Evolutionary conservation across 2,888 invertebrate species (phyloP).

Genomic region (Sphinx pinastri): DNA sequence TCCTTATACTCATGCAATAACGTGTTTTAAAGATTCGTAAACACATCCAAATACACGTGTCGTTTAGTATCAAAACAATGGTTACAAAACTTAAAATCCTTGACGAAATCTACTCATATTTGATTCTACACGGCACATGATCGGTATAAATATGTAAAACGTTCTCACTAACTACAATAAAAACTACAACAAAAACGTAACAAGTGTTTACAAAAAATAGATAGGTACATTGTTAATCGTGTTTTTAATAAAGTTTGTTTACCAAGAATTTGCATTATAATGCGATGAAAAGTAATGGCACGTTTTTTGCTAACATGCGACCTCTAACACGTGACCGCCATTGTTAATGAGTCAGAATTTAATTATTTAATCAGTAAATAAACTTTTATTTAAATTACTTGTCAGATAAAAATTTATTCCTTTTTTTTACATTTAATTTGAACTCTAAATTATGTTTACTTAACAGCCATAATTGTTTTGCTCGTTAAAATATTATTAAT

Average conservation of each 20-base stretch:
- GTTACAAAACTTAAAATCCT: background rate
- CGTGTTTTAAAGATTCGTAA: background rate
- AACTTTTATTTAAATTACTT: too few species aligned
- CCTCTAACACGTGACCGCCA: too few species aligned
- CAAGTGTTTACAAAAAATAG: background rate
- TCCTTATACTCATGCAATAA: conserved; percentile 1
- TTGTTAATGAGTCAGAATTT: too few species aligned
- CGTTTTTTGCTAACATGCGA: background rate
- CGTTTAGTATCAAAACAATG: conserved; percentile 2
- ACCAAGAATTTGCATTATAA: conserved; percentile 1
- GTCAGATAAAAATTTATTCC: too few species aligned
- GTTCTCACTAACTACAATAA: background rate
- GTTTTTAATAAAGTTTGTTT: background rate
- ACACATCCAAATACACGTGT: background rate
- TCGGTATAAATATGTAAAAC: background rate
- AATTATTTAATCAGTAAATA: too few species aligned
- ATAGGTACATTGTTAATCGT: background rate
- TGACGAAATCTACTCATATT: background rate
- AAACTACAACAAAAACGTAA: background rate
- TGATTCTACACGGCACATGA: conserved; percentile 5
- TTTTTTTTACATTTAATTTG: too few species aligned
- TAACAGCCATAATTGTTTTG: too few species aligned
- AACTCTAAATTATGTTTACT: too few species aligned
- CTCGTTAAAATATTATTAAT: too few species aligned
- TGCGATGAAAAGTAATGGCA: background rate